phyloP scores from a whole-genome alignment of 2,113 vertebrate species.

The Pterophyllum scalare region DNA sequence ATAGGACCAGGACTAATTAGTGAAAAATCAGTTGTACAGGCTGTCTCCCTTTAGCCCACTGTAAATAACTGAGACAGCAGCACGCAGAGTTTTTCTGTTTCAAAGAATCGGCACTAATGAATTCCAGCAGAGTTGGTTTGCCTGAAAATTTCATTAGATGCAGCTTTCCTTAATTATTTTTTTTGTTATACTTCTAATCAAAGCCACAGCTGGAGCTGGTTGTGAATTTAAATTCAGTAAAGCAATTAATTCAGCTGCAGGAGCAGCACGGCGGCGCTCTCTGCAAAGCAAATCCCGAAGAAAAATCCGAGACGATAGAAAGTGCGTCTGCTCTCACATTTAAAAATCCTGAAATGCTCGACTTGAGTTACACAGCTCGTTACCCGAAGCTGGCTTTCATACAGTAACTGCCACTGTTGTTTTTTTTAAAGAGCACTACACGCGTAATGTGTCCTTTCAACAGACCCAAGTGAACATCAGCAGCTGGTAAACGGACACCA shows the following conservation, averaged over 20 bases:
- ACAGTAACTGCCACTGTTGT: neutral
- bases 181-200: conserved; percentile 7
- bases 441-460: neutral
- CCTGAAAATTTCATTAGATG: conserved; percentile 3
- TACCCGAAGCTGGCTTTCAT: neutral
- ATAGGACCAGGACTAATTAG: neutral
- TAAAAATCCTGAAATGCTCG: neutral
- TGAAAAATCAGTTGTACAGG: neutral
- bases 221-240: conserved; percentile 5
- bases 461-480: neutral
- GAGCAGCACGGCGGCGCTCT: neutral
- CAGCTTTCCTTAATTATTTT: conserved; percentile 1
- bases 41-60: neutral
- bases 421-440: neutral
- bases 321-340: neutral
- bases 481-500: neutral
- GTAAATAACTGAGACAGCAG: neutral
- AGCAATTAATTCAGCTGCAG: neutral
- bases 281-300: neutral
- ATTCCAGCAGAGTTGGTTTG: neutral
- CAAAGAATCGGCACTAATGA: neutral
- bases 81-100: neutral
- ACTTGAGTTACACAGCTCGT: too few species aligned
- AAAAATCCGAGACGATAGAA: neutral
- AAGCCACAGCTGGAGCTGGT: neutral